Evolutionary conservation across 53 echinoderm and acorn worm species (phyloP), one percentile per base, ranked within the genome.

Genomic region (Apostichopus leukothele): DNA sequence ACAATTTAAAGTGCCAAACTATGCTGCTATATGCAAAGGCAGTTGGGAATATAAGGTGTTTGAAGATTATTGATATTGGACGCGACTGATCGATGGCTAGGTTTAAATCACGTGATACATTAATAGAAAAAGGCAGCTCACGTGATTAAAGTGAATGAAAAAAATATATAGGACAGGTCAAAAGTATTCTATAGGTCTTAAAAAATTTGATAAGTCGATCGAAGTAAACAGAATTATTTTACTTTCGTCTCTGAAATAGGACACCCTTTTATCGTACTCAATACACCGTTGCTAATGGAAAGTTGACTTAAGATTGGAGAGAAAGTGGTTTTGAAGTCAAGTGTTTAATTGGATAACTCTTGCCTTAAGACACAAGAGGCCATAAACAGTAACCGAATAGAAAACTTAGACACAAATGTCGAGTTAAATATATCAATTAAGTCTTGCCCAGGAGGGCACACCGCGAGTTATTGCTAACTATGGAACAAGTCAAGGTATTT

Each of bases 261-360:
- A n/a, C 18, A 71, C 71, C 71, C 71, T n/a, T 18, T 18, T 16
- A 71, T 19, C 4, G 71, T n/a, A 71, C 18, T 19, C 71, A 16
- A 71, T 71, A 18, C 18, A 71, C 71, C n/a, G 13, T 16, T 5
- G 18, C 20, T 71, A 71, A 18, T 71, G 18, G 71, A 19, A 18
- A 19, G 71, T 63, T 63, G 63, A 63, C 63, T 16, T 39, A 39
- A 39, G 39, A 63, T 16, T 16, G 18, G 20, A 71, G 18, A 19
- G 71, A 4, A 16, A 71, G 14, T 71, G 14, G 71, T 71, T 18
- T 71, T 71, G 71, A 54, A 53, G 53, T 81, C 55, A 81, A 59
- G 81, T 81, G 59, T 81, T 81, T 20, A 81, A 81, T 81, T 81
- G 81, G 81, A 59, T 81, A 81, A 54, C 9, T 18, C 55, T 54